phyloP scores from a whole-genome alignment of 2,888 invertebrate species.

The Lutraria lutraria region DNA sequence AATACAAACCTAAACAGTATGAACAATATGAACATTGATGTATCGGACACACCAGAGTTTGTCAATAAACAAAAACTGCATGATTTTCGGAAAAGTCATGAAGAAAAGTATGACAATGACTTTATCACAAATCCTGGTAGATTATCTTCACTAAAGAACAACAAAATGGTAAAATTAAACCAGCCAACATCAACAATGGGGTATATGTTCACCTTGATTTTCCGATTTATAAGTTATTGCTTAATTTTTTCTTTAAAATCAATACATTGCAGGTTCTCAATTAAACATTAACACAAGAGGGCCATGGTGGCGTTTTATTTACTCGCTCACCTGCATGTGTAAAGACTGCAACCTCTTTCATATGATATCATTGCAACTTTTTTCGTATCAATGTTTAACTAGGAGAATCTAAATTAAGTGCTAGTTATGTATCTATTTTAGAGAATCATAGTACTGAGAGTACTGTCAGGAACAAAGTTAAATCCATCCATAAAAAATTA shows the following conservation, averaged over 20 bases:
- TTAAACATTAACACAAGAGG: not conserved
- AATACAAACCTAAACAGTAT: not conserved
- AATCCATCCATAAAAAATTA: too few species aligned
- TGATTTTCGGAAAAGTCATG: conserved; percentile 47
- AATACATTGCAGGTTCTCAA: not conserved
- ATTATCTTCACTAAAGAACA: not conserved
- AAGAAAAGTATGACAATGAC: conserved; percentile 56
- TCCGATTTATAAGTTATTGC: not conserved
- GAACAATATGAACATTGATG: conserved; percentile 10
- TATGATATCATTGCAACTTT: too few species aligned
- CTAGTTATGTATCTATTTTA: too few species aligned
- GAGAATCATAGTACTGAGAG: too few species aligned
- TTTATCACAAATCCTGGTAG: conserved; percentile 1
- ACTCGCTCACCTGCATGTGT: too few species aligned
- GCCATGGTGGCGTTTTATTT: too few species aligned
- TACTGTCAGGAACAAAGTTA: too few species aligned
- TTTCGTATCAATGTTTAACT: too few species aligned
- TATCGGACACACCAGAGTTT: conserved; percentile 46
- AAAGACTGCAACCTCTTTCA: too few species aligned
- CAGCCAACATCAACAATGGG: not conserved
- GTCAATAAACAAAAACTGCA: conserved; percentile 48
- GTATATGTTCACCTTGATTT: too few species aligned
- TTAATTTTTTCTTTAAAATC: not conserved
- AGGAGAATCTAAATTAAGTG: too few species aligned
- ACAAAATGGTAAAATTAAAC: too few species aligned